Evolutionary conservation across 2,797 vertebrate species (phyloP), one percentile per base, ranked within the genome.

Genomic region (Emydoidea blandingii): DNA sequence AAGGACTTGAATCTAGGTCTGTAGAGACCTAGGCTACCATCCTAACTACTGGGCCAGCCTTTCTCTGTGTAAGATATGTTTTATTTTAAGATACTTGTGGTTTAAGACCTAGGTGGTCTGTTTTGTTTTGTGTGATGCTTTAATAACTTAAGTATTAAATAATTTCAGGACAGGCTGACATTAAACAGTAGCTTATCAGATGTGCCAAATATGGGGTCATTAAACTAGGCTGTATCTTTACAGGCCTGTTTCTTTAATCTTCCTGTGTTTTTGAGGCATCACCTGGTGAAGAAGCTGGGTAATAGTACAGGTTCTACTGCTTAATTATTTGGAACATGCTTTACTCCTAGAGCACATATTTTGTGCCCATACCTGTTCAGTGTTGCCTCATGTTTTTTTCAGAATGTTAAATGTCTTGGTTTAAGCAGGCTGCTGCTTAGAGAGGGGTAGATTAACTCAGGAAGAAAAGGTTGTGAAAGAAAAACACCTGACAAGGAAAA

Each of bases 271-370:
- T 79, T 85, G 56, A 37, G 18, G n/a, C n/a, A 37, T 16, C 15
- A 19, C 19, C 6, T 31, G 94, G 81, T 90, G 92, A 96, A 93
- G 74, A 87, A 87, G 37, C 41, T 49, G 49, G 90, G 81, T 90
- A 76, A 89, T 50, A 68, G 90, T 87, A 86, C 96, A 95, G 83
- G 95, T 94, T 97, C 83, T 95, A 41, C 93, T 92, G 85, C 93
- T 92, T 95, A 95, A 89, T 94, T 81, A 89, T 87, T 84, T 74
- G 90, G 93, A 91, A 52, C 85, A 81, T 44, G 74, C 12, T 91
- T 92, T 87, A 50, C 25, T 94, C 91, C 79, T 87, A 53, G 81
- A 74, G 83, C 54, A 84, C 11, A 19, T 56, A 93, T 88, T 95
- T 94, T 94, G 41, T 94, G 86, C 57, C 62, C 4, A 2, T 37